phyloP scores from a whole-genome alignment of 2,797 vertebrate genomes.

The Scomberomorus guttatus region DNA sequence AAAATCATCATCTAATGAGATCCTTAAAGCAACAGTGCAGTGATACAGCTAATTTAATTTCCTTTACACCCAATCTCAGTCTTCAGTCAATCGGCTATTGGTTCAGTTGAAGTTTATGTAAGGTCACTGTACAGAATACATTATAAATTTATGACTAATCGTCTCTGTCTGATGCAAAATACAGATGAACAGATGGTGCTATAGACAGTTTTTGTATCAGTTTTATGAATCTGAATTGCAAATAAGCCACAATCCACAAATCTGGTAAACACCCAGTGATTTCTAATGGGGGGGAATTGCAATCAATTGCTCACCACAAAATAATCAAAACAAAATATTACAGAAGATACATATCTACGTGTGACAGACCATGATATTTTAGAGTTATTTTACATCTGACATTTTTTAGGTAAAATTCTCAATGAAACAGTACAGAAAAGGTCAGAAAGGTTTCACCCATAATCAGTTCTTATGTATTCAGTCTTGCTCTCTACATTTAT shows the following conservation, averaged over 20 bases:
- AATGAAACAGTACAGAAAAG: not conserved
- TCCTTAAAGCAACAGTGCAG: not conserved
- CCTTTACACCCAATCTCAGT: not conserved
- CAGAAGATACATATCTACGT: too few relatives aligned
- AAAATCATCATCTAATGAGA: not conserved
- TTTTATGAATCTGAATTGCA: slow-evolving; percentile 5
- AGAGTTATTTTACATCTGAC: too few relatives aligned
- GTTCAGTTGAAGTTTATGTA: not conserved
- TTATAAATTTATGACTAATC: not conserved
- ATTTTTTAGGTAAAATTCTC: too few relatives aligned
- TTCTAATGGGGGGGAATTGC: not conserved
- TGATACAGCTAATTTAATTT: not conserved
- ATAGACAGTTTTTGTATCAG: not conserved
- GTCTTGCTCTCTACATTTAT: not conserved
- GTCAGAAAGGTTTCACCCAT: too few relatives aligned
- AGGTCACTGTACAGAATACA: not conserved
- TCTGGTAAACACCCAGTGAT: not conserved
- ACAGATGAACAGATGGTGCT: not conserved
- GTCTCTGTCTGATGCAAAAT: not conserved
- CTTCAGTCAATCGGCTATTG: not conserved
- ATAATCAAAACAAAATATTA: not conserved
- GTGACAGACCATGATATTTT: too few relatives aligned
- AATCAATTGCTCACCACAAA: not conserved
- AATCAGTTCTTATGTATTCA: not conserved
- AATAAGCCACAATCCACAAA: slow-evolving; percentile 7